Conservation (phyloP, 2,113 vertebrate species). For the Anthoscopus minutus region DNA sequence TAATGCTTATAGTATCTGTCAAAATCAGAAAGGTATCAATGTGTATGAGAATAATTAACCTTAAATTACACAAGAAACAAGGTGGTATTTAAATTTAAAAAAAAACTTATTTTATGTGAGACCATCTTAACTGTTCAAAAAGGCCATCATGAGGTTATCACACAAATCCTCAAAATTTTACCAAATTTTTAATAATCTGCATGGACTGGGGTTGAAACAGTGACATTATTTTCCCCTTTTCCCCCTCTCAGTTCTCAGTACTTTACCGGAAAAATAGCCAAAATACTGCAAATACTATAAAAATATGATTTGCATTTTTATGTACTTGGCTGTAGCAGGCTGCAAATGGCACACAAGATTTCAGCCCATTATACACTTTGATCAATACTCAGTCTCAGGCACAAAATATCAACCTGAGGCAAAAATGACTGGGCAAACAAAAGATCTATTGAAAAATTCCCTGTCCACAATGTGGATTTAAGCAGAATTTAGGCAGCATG, state of each 20-base stretch:
- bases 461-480: background rate
- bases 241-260: background rate
- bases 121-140: background rate
- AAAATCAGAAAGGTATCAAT: background rate
- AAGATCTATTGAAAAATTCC: background rate
- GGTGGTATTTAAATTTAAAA: background rate
- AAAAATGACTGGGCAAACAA: background rate
- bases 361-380: background rate
- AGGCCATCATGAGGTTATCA: background rate
- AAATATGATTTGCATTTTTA: background rate
- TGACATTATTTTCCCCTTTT: background rate
- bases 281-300: background rate
- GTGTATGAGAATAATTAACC: background rate
- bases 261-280: background rate
- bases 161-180: background rate
- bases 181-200: background rate
- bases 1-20: background rate
- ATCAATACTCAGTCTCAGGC: background rate
- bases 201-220: background rate
- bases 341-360: background rate
- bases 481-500: background rate
- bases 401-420: background rate
- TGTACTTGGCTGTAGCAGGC: background rate
- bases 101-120: background rate
- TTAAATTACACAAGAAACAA: background rate